phyloP scores from a whole-genome alignment of 2,888 invertebrate species.

The Hesperia comma region DNA sequence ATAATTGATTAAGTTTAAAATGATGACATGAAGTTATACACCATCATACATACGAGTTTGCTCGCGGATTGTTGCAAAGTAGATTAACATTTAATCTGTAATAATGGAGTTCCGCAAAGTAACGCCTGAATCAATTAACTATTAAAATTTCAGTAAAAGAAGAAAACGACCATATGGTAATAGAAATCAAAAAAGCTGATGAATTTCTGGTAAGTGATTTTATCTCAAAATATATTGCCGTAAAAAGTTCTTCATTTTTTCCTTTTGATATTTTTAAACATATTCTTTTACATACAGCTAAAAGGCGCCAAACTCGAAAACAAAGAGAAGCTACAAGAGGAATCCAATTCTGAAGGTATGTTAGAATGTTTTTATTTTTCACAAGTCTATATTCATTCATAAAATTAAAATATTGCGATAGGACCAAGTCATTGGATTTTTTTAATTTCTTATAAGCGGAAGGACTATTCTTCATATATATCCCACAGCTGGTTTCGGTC shows the following conservation, averaged over 20 bases:
- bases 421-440: too few species aligned
- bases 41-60: too few species aligned
- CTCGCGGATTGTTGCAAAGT: too few species aligned
- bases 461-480: too few species aligned
- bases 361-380: background rate
- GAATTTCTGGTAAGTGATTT: constrained; percentile 64
- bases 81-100: too few species aligned
- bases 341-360: constrained; percentile 43
- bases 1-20: constrained; percentile 42
- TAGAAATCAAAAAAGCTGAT: constrained; percentile 73
- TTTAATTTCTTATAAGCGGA: too few species aligned
- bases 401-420: too few species aligned
- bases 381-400: too few species aligned
- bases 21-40: constrained; percentile 30
- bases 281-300: constrained; percentile 35
- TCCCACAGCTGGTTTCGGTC: too few species aligned
- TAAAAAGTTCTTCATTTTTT: too few species aligned
- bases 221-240: background rate
- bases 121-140: too few species aligned
- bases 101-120: too few species aligned
- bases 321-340: constrained; percentile 33
- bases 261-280: background rate
- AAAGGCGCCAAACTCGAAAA: constrained; percentile 26
- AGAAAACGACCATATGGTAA: constrained; percentile 71
- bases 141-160: constrained; percentile 68